Base-by-base conservation (phyloP, 2,797 vertebrate species). In the Melanotaenia maccullochi region DNA sequence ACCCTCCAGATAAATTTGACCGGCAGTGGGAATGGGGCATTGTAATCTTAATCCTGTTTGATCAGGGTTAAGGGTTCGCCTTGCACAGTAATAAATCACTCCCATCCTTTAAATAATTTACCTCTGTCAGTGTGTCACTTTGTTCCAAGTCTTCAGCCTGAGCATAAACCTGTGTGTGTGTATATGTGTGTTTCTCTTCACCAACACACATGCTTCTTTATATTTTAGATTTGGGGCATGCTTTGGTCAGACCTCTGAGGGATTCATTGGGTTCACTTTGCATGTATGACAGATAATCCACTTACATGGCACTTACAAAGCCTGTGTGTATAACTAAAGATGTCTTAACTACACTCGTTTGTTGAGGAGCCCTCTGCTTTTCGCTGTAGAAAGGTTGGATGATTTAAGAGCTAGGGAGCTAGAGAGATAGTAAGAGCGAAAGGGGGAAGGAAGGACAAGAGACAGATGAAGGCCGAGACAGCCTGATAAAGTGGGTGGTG, bases 21-120 rank as follows among this genome's bases (percentile, higher is more conserved):
- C 71, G 25, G 83, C 84, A 83, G 76, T 90, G 89, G 87, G 76
- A 86, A 87, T 86, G 84, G 89, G 92, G 88, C 87, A 87, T 89
- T 93, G 91, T 94, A 94, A 92, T 93, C 91, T 93, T 95, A 93
- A 95, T 94, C 93, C 89, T 86, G 90, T 93, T 94, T 94, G 93
- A 94, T 93, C 91, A 88, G 90, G 91, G 92, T 93, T 94, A 93
- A 92, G 89, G 91, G 93, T 91, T 89, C 76, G 79, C 87, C 89
- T 89, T 52, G 69, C 80, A 55, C 83, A 81, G 90, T 92, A 91
- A 94, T 92, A 94, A 94, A 94, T 93, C 92, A 93, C 89, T 91
- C 89, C 80, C 83, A 87, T 93, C 89, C 89, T 92, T 92, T 93
- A 93, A 94, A 94, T 93, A 91, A 93, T 93, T 94, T 76, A 93